Evolutionary conservation across 1,140 invertebrate species (phyloP).

Genomic region (Nasonia longicornis): DNA sequence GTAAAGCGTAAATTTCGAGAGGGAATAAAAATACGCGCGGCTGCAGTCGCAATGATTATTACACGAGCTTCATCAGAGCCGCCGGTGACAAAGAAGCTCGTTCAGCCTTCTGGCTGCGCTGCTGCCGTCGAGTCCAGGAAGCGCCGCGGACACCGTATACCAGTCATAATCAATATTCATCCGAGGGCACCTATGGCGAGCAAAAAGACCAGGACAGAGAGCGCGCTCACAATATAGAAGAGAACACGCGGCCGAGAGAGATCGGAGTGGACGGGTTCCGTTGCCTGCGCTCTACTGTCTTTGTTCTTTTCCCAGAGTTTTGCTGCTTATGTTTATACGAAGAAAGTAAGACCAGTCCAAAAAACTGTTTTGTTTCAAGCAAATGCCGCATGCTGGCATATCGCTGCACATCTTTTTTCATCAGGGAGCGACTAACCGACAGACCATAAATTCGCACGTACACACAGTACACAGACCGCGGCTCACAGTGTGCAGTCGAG

Average conservation of each 20-base stretch:
- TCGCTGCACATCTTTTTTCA: too few species aligned
- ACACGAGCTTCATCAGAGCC: not conserved
- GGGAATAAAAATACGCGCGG: not conserved
- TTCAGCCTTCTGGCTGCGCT: not conserved
- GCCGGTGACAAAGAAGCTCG: not conserved
- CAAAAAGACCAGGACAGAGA: not conserved
- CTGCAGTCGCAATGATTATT: not conserved
- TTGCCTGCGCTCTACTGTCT: too few species aligned
- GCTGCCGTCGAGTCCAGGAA: too few species aligned
- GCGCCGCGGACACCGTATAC: not conserved
- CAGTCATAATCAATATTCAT: slow-evolving; percentile 17
- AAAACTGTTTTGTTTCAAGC: too few species aligned
- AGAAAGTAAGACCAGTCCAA: too few species aligned
- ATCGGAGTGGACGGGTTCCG: too few species aligned
- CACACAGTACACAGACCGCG: not conserved
- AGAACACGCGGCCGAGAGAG: too few species aligned
- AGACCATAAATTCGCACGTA: not conserved
- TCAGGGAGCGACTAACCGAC: not conserved
- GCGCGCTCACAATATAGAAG: not conserved
- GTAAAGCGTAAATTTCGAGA: not conserved
- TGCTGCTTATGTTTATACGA: too few species aligned
- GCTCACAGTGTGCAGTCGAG: not conserved
- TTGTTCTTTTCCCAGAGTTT: too few species aligned
- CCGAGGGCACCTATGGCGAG: not conserved
- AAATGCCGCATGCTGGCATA: too few species aligned